A percentile compares a stretch with the other conserved stretches of the same genome.
phyloP scores from a whole-genome alignment of 2,113 vertebrate genomes.

The Pungitius pungitius region DNA sequence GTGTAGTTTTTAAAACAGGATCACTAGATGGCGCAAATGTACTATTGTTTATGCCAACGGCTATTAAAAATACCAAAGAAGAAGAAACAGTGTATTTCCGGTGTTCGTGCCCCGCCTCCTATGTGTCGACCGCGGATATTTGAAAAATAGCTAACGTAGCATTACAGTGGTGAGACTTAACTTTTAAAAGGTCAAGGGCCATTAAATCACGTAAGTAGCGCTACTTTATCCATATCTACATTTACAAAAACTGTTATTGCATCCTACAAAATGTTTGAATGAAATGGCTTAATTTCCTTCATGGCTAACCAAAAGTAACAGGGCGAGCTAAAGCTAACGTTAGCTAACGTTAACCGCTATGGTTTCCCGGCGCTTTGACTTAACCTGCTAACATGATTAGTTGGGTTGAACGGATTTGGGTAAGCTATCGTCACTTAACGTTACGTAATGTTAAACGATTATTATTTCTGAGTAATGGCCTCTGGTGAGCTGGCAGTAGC shows the following conservation, averaged over 20 bases:
- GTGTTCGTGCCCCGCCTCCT: slow-evolving; percentile 3
- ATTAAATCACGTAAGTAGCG: slow-evolving; percentile 34
- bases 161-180: not conserved
- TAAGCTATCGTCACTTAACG: no score
- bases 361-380: not conserved
- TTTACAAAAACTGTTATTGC: not conserved
- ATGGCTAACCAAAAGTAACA: not conserved
- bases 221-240: accelerated
- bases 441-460: not conserved
- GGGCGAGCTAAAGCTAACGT: not conserved
- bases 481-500: no score
- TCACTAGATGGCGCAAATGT: not conserved
- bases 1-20: not conserved
- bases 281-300: accelerated
- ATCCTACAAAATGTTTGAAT: not conserved
- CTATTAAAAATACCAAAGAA: not conserved
- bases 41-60: not conserved
- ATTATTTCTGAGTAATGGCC: not conserved
- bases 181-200: no score
- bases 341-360: not conserved
- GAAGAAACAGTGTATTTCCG: slow-evolving; percentile 41
- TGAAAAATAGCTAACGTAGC: slow-evolving; percentile 47
- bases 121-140: slow-evolving; percentile 56
- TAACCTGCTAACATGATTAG: not conserved
- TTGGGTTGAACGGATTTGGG: no score